phyloP scores from a whole-genome alignment of 2,888 invertebrate species.

The Troilus luridus region DNA sequence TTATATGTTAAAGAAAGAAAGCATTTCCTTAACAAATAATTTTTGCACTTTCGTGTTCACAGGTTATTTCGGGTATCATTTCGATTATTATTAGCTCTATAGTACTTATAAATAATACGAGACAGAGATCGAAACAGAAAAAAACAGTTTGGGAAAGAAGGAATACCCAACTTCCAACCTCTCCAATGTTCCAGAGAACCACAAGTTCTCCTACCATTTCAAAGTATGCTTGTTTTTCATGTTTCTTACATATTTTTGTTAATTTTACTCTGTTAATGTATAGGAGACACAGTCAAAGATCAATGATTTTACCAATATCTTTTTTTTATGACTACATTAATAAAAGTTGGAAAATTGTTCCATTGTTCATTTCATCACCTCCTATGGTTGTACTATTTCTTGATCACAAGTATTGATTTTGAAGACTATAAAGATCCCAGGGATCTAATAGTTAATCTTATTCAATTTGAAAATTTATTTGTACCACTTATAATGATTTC shows the following conservation, averaged over 20 bases:
- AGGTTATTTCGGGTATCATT: conserved; percentile 56
- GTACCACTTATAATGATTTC: too few relatives aligned
- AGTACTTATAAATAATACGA: conserved; percentile 1
- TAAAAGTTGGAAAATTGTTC: too few relatives aligned
- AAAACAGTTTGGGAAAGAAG: conserved; percentile 47
- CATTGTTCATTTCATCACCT: too few relatives aligned
- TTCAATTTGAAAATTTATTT: too few relatives aligned
- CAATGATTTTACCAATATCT: too few relatives aligned
- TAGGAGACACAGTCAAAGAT: too few relatives aligned
- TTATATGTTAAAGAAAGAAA: neutral
- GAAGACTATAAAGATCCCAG: too few relatives aligned
- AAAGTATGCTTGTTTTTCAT: neutral
- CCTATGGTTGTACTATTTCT: too few relatives aligned
- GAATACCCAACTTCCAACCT: neutral
- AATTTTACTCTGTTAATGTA: neutral
- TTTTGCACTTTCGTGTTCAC: neutral
- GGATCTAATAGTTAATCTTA: too few relatives aligned
- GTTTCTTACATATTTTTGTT: neutral
- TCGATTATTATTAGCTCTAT: conserved; percentile 45
- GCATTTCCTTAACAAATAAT: neutral
- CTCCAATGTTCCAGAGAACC: neutral
- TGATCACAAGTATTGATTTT: too few relatives aligned
- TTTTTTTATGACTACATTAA: too few relatives aligned
- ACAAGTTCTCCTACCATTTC: conserved; percentile 7
- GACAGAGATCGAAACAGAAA: conserved; percentile 21